Evolutionary conservation across 1,140 invertebrate species (phyloP), one percentile per base, ranked within the genome.

Genomic region (Charaxes varanes): DNA sequence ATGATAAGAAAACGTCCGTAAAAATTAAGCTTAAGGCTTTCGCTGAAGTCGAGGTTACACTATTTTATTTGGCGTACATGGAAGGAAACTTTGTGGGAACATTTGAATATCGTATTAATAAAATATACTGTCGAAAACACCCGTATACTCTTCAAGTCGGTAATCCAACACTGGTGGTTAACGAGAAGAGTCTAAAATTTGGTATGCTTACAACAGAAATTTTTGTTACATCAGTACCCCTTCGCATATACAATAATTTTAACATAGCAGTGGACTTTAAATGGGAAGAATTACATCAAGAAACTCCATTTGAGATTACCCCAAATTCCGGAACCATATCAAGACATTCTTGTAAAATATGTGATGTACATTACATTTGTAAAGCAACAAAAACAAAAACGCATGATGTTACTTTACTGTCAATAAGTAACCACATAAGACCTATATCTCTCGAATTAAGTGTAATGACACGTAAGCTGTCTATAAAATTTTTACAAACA

Each of bases 201-300:
- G 79, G 79, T 3, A 83, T 83, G 76, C 63, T 77, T 4, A 76
- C 72, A 15, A 63, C 46, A 14, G 79, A 83, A 54, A 56, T 50
- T 41, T 83, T 80, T 52, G 33, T 77, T 0, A 67, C 65, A 4
- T 73, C 74, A 3, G 64, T 72, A 8, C 74, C 76, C 0, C 22
- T 83, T n/a, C 66, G 41, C 55, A 69, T 83, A 41, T 54, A 57
- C 26, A 83, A 83, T 48, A 14, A 63, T 41, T 83, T 62, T 34
- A 83, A 83, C 44, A 35, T 76, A 34, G 22, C 60, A 22, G 55
- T 76, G 13, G 46, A 63, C 21, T 79, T 71, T 52, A 41, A 58
- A 31, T 83, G 73, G 73, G 43, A 61, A 31, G 60, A 66, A 36
- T 23, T 66, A 10, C 45, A 49, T 14, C 8, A 57, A 26, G 76